A percentile compares a stretch with the other conserved stretches of the same genome.
Evolutionary conservation across 2,888 invertebrate genomes (phyloP).

Genomic region (Spodoptera littoralis): DNA sequence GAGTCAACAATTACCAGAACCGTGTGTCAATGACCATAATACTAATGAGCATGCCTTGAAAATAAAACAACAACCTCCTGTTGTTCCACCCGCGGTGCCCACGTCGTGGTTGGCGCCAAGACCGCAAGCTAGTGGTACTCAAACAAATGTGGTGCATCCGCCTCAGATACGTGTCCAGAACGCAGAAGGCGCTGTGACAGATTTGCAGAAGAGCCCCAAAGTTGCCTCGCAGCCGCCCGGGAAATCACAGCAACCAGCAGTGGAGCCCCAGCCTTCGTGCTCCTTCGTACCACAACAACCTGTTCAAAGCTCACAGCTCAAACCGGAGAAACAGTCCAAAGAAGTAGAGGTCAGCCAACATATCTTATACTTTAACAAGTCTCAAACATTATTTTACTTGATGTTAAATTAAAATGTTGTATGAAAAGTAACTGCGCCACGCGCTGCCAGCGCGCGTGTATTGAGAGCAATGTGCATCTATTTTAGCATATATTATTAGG

Average conservation of each 20-base stretch:
- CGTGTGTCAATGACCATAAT: constrained; percentile 52
- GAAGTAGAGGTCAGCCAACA: constrained; percentile 86
- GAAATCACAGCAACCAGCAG: constrained; percentile 58
- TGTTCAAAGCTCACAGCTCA: constrained; percentile 71
- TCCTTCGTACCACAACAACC: constrained; percentile 74
- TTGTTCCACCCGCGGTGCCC: constrained; percentile 80
- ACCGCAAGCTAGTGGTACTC: constrained; percentile 57
- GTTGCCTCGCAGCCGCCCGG: constrained; percentile 62
- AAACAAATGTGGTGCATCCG: constrained; percentile 63
- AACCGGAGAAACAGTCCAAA: constrained; percentile 78
- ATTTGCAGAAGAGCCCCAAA: constrained; percentile 66
- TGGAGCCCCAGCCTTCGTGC: constrained; percentile 82
- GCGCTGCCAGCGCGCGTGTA: constrained; percentile 76
- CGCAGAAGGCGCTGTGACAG: constrained; percentile 65
- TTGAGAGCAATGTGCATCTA: constrained; percentile 84
- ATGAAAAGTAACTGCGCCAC: constrained; percentile 72
- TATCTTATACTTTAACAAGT: constrained; percentile 55
- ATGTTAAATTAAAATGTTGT: constrained; percentile 55
- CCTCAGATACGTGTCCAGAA: constrained; percentile 79
- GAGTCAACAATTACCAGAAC: constrained; percentile 50
- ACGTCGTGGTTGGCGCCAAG: constrained; percentile 78
- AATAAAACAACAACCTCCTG: constrained; percentile 66
- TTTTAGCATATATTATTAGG: constrained; percentile 84
- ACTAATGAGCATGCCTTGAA: constrained; percentile 59
- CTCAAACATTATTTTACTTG: constrained; percentile 48